Base-by-base conservation (phyloP, 1,140 invertebrate species). In the Temnothorax longispinosus region DNA sequence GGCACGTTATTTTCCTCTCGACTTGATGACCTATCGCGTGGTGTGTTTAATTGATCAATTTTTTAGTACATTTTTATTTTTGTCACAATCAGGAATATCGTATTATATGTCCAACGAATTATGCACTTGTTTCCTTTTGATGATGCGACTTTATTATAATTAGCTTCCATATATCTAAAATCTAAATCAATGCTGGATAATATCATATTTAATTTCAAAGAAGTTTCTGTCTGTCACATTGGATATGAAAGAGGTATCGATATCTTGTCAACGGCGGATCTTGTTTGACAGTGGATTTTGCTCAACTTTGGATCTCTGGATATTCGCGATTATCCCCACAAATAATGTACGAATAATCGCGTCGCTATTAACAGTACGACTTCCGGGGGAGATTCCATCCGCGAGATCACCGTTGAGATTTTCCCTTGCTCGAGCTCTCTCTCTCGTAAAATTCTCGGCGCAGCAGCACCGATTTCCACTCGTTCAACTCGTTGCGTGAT, bases 41-140 rank as follows among this genome's bases (percentile, higher is more conserved):
- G 3, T 41, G 4, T 41, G 38, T 41, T 50, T n/a, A 15, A 54
- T 54, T n/a, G 4, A 54, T 54, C 4, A 54, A n/a, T 54, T 54
- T 54, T 54, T n/a, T 54, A 47, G 2, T 47, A 47, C 11, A 13
- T 47, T 47, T 47, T 13, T 47, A 4, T n/a, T 38, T 54, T 87
- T 78, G 41, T 38, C 54, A 58, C 64, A 87, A 72, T 72, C 74
- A 11, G 32, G 13, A 2, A n/a, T 52, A 18, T 89, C 64, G 2
- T 77, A 44, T 21, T 47, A 56, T 15, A 44, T 4, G 13, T 84
- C 27, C 2, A 52, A 32, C 8, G 75, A 65, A 75, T 41, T 67
- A n/a, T 92, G 54, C 27, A 64, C 41, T 85, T 92, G 88, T 75
- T 93, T 92, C 21, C 21, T 88, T 89, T 44, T 81, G 88, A 38